Evolutionary conservation across 2,888 invertebrate species (phyloP).

Genomic region (Leistus spinibarbis): DNA sequence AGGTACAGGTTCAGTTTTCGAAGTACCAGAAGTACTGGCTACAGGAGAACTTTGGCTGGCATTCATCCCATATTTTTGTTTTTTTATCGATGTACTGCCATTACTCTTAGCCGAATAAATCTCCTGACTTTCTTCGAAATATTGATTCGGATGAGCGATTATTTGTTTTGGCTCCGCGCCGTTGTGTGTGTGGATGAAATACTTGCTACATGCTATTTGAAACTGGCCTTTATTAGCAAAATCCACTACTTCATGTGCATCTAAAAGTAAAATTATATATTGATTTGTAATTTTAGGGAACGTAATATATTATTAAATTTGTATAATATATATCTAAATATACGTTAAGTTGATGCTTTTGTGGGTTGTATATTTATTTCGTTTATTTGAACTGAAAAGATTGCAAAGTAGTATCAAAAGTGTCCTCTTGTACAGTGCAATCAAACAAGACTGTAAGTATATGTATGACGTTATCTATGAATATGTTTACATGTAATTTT

Average conservation of each 20-base stretch:
- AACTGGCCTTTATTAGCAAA: slow-evolving; percentile 79
- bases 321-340: neutral
- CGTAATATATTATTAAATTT: slow-evolving; percentile 8
- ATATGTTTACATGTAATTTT: no score
- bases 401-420: no score
- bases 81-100: neutral
- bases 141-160: slow-evolving; percentile 91
- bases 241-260: slow-evolving; percentile 72
- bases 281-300: slow-evolving; percentile 38
- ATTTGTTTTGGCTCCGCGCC: slow-evolving; percentile 67
- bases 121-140: slow-evolving; percentile 77
- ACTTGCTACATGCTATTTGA: slow-evolving; percentile 88
- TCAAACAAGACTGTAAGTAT: no score
- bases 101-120: neutral
- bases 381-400: no score
- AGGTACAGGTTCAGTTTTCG: neutral
- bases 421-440: no score
- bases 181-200: slow-evolving; percentile 75
- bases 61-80: slow-evolving; percentile 11
- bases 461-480: no score
- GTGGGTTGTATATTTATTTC: no score
- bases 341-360: no score
- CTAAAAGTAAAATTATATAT: no score
- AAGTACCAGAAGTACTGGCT: neutral
- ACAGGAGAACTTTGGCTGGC: neutral